Evolutionary conservation across 2,888 invertebrate species (phyloP).

Genomic region (Eupithecia abbreviata): DNA sequence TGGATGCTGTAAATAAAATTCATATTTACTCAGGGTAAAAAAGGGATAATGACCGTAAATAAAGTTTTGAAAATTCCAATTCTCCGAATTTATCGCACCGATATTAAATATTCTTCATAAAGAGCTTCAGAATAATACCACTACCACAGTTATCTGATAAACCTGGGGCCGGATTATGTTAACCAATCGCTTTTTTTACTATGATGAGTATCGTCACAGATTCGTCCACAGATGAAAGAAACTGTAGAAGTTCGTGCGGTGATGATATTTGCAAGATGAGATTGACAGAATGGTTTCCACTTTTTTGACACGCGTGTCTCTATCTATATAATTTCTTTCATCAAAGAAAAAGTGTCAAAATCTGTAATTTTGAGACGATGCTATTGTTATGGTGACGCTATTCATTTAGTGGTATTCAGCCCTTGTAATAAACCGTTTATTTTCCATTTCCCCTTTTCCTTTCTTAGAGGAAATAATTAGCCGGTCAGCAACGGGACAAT

Average conservation of each 20-base stretch:
- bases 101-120: neutral
- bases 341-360: no score
- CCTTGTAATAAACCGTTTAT: neutral
- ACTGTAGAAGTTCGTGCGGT: no score
- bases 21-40: neutral
- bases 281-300: no score
- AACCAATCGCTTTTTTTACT: no score
- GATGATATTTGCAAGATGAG: no score
- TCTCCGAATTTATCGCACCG: neutral
- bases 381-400: no score
- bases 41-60: neutral
- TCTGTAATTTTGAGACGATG: no score
- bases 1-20: neutral
- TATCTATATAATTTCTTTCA: no score
- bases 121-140: neutral
- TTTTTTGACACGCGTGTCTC: no score
- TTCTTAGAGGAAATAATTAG: slow-evolving; percentile 74
- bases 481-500: slow-evolving; percentile 74
- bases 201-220: no score
- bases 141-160: neutral
- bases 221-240: no score
- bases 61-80: neutral
- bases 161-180: neutral
- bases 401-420: no score
- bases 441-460: slow-evolving; percentile 35